phyloP scores from a whole-genome alignment of 2,888 invertebrate genomes.

The Pomacea canaliculata region DNA sequence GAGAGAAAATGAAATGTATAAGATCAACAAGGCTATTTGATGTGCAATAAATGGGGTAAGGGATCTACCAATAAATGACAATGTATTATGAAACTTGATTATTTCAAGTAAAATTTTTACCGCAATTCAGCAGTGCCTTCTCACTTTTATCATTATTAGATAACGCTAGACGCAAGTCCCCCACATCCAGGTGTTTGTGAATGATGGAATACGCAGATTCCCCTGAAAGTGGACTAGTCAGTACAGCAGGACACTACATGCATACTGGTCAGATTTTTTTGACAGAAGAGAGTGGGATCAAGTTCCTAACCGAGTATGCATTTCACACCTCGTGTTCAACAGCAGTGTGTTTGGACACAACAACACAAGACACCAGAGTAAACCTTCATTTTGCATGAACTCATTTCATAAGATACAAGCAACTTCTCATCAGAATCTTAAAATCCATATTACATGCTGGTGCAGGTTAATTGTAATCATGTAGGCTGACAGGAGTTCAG shows the following conservation, averaged over 20 bases:
- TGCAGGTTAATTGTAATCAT: too few relatives aligned
- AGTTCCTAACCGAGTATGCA: constrained; percentile 47
- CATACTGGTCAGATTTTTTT: constrained; percentile 52
- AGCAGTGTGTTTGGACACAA: constrained; percentile 1
- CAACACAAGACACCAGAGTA: background rate
- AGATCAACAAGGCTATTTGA: too few relatives aligned
- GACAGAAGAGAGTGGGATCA: constrained; percentile 50
- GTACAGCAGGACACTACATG: constrained; percentile 32
- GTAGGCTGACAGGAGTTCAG: too few relatives aligned
- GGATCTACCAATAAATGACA: too few relatives aligned
- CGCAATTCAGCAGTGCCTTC: too few relatives aligned
- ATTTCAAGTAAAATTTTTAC: too few relatives aligned
- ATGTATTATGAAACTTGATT: too few relatives aligned
- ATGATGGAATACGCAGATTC: constrained; percentile 43
- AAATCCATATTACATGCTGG: too few relatives aligned
- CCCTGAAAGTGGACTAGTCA: constrained; percentile 53
- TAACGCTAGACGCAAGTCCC: constrained; percentile 51
- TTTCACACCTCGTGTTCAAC: constrained; percentile 21
- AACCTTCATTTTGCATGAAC: background rate
- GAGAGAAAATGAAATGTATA: too few relatives aligned
- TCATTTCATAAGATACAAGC: too few relatives aligned
- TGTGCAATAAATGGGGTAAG: too few relatives aligned
- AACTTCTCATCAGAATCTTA: too few relatives aligned
- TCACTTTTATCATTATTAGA: constrained; percentile 31
- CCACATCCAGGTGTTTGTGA: constrained; percentile 48